These are phyloP conservation scores for Lontra canadensis DNA, from an alignment of 2,113 vertebrate species.

Conservation along the genomic window DNA sequence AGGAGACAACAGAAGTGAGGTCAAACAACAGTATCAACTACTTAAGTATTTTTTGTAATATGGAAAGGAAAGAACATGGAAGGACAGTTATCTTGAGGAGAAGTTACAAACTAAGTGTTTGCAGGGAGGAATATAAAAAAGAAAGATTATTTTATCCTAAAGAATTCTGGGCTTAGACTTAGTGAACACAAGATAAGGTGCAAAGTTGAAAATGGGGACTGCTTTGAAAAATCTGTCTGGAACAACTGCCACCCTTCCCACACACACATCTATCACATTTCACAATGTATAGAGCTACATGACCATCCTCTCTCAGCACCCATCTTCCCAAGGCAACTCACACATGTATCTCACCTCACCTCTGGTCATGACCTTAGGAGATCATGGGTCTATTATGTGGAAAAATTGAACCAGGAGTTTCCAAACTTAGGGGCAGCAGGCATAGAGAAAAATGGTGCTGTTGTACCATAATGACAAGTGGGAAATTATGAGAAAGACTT, in stretches of 20 bases:
- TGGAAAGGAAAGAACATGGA: neutral
- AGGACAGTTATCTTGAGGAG: neutral
- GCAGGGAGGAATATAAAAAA: neutral
- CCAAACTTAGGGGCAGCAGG: neutral
- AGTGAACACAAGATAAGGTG: neutral
- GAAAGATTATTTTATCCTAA: neutral
- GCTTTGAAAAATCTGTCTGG: neutral
- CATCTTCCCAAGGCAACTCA: neutral
- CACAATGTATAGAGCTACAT: no score
- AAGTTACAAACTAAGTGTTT: neutral
- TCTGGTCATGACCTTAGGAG: neutral
- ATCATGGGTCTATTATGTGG: neutral
- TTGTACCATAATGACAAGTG: neutral
- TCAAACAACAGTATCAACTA: neutral
- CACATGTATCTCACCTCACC: neutral
- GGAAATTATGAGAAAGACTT: neutral
- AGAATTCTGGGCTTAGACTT: neutral
- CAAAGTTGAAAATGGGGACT: neutral
- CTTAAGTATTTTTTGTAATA: neutral
- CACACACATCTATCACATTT: neutral
- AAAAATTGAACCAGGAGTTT: neutral
- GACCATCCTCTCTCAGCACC: neutral
- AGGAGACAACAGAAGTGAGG: neutral
- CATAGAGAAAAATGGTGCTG: neutral
- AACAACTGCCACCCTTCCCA: neutral